Base-by-base conservation (phyloP, 64 coral and sea anemone genomes). In the Platygyra sinensis region DNA sequence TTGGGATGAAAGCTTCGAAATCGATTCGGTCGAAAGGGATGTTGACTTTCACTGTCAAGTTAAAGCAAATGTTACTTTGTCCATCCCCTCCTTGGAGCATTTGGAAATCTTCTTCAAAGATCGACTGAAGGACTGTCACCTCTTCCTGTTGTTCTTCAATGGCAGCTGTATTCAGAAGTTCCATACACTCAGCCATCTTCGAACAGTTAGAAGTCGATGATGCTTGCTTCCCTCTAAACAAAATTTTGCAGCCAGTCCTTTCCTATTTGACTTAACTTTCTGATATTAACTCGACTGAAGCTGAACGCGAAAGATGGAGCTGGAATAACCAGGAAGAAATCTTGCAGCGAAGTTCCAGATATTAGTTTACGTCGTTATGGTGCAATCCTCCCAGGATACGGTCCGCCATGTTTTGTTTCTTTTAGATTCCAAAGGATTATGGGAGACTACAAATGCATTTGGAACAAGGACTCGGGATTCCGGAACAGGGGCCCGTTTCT, bases 91-190 rank as follows among this genome's bases (percentile, higher is more conserved):
- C 71, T 67, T 64, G 86, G 5, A 90, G 67, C 18, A 91, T 18
- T 30, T 86, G 73, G 60, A 96, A 78, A 61, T 91, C 84, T 2
- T 91, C 95, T 33, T 80, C 30, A 74, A 75, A 96, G 73, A 96
- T 96, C 25, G 95, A 93, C 69, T 96, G 80, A 30, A 96, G 92
- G 57, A 90, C 91, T 0, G 76, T 87, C 7, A 96, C 49, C 83
- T 96, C 95, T 75, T 96, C 92, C 67, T 88, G 82, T 42, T 96
- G 95, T 83, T 96, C 95, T 46, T 27, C 46, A 24, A 90, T 59
- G 67, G 61, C 28, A 83, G 32, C 63, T 61, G 83, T 77, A 15
- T 82, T 75, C 15, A 72, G 46, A 59, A 74, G 24, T 24, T 95
- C 83, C 60, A 95, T 74, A 77, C 55, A 91, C 69, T 71, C 77